phyloP scores from a whole-genome alignment of 2,113 vertebrate species.

The Lophura nycthemera region DNA sequence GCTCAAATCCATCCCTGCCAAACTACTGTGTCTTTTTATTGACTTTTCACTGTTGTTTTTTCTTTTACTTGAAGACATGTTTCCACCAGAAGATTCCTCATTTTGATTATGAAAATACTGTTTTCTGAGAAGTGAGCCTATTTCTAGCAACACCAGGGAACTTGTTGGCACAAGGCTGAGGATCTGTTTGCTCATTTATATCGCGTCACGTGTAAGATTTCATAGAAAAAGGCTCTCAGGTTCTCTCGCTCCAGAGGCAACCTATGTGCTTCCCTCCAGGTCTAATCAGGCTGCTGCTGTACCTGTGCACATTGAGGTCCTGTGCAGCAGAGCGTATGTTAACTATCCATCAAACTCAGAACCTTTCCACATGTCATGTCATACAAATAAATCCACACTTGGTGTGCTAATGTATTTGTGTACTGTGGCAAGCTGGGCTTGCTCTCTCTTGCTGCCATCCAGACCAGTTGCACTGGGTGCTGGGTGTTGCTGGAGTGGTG shows the following conservation, averaged over 20 bases:
- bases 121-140: neutral
- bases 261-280: neutral
- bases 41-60: neutral
- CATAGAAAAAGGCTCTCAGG: neutral
- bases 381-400: neutral
- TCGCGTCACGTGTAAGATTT: neutral
- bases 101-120: neutral
- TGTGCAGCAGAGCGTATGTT: accelerated
- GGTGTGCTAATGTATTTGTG: accelerated
- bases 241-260: neutral
- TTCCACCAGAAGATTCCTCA: neutral
- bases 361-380: accelerated
- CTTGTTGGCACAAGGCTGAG: neutral
- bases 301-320: neutral
- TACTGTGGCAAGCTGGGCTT: accelerated
- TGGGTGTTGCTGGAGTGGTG: neutral
- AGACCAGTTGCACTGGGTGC: neutral
- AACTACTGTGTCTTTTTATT: neutral
- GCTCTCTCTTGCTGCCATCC: neutral
- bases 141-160: neutral
- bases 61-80: neutral
- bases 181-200: neutral
- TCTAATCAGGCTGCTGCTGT: neutral
- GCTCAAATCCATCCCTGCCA: neutral
- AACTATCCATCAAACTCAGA: neutral